phyloP scores from a whole-genome alignment of 1,140 invertebrate species.

The Zaprionus inermis region DNA sequence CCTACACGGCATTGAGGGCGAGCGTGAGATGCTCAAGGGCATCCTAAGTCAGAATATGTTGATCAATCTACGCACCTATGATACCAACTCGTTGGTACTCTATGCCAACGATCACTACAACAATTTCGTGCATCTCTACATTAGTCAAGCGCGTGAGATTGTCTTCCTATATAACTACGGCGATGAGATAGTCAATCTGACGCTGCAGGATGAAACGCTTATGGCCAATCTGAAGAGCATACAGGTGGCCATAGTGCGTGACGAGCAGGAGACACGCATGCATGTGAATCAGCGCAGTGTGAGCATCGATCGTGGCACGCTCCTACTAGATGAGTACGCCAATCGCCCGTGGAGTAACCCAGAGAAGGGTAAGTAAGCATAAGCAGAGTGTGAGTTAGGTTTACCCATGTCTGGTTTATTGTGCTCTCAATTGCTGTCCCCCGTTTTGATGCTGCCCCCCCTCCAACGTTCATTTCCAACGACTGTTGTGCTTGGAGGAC shows the following conservation, averaged over 20 bases:
- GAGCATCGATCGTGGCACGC: slow-evolving; percentile 88
- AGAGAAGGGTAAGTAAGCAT: slow-evolving; percentile 86
- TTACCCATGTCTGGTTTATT: not conserved
- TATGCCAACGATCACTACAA: slow-evolving; percentile 97
- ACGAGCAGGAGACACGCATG: slow-evolving; percentile 89
- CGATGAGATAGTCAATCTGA: slow-evolving; percentile 91
- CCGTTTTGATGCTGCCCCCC: slow-evolving; percentile 15
- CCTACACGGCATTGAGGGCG: slow-evolving; percentile 86
- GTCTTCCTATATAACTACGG: slow-evolving; percentile 93
- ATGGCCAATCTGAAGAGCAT: slow-evolving; percentile 92
- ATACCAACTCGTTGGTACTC: slow-evolving; percentile 91
- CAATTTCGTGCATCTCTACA: slow-evolving; percentile 96
- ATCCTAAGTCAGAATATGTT: slow-evolving; percentile 92
- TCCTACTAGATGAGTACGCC: slow-evolving; percentile 90
- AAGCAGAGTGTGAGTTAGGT: too few relatives aligned
- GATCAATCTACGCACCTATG: slow-evolving; percentile 94
- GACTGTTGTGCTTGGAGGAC: slow-evolving; percentile 64
- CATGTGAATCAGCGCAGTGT: slow-evolving; percentile 93
- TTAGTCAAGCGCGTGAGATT: slow-evolving; percentile 90
- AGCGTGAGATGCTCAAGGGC: slow-evolving; percentile 88
- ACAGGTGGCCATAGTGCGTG: slow-evolving; percentile 92
- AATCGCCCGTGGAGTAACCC: slow-evolving; percentile 94
- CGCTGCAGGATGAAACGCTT: slow-evolving; percentile 88
- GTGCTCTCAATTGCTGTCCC: not conserved
- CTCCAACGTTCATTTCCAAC: slow-evolving; percentile 62